Evolutionary conservation across 2,797 vertebrate genomes (phyloP), one percentile per base, ranked within the genome.

Genomic region (Sebastolobus alascanus): DNA sequence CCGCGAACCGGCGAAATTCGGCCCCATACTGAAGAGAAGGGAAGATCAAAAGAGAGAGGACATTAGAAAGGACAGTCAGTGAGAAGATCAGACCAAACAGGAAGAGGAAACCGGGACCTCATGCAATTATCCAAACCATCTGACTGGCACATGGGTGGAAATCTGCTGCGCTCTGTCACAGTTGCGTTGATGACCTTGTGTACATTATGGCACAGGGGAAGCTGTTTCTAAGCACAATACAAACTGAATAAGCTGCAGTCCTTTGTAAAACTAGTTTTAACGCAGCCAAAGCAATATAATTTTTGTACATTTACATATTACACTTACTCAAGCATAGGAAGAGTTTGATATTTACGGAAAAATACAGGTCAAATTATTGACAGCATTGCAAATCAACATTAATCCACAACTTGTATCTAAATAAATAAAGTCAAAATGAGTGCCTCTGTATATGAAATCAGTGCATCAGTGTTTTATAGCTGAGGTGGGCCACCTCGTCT

Each of bases 1-100:
- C 93, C 0, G 98, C 98, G 92, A 99, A 99, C 79, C 98, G 96
- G 70, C 98, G 96, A 92, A 99, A 99, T 92, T 99, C 98, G 1
- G 98, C 98, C 55, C 97, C 98, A 94, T 98, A 99, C 98, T 99
- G 87, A 50, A 92, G 82, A 63, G 22, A 14, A 92, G 82, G 56
- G 18, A 14, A 59, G 38, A 70, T 11, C 22, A 76, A 56, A 63
- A 37, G 35, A 75, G 22, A 35, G 20, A 31, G 14, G 65, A 40
- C 43, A 6, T 79, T 68, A 71, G 61, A 68, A 56, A 50, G 71
- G 50, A 77, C 6, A 46, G 75, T 72, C n/a, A 33, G n/a, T 11
- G 18, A 16, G 46, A 4, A 16, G 55, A 61, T 78, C 25, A 25
- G 29, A 71, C 68, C 58, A 89, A 86, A 83, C n/a, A 22, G 77